Percentiles rank a stretch among this genome's conserved stretches.
Conservation (phyloP, 2,113 vertebrate genomes). For the Carlito syrichta region DNA sequence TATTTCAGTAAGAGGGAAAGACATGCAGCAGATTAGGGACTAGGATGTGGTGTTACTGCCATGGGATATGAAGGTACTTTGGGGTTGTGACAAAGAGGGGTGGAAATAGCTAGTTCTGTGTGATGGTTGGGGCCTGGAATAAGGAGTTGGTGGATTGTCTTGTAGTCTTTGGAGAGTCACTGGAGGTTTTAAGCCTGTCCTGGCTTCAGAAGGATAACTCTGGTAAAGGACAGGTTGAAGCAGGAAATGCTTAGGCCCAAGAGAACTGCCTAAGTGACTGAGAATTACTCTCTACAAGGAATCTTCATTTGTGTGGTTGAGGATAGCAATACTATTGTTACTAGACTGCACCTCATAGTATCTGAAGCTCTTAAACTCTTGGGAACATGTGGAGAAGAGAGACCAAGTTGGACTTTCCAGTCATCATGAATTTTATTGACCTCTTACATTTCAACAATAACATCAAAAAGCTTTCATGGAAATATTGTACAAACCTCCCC, state of each 20-base stretch:
- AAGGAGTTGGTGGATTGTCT: neutral
- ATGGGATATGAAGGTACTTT: accelerated
- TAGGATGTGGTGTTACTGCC: neutral
- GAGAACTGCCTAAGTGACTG: neutral
- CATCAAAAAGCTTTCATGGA: neutral
- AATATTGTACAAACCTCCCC: neutral
- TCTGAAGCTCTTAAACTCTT: neutral
- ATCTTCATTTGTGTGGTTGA: neutral
- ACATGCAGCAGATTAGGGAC: neutral
- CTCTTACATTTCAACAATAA: neutral
- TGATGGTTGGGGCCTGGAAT: neutral
- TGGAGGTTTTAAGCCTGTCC: neutral
- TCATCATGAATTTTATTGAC: neutral
- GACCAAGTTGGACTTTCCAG: neutral
- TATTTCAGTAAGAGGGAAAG: neutral
- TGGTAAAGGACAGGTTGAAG: neutral
- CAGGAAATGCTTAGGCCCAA: neutral
- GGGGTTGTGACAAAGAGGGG: accelerated
- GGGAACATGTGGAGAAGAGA: neutral
- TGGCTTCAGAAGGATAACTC: neutral
- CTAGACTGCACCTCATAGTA: no score
- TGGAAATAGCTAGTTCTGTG: neutral
- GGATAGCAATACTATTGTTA: no score
- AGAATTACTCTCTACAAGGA: neutral
- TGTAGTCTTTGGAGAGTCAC: neutral